phyloP scores from a whole-genome alignment of 2,888 invertebrate genomes.

The Maniola hyperantus region DNA sequence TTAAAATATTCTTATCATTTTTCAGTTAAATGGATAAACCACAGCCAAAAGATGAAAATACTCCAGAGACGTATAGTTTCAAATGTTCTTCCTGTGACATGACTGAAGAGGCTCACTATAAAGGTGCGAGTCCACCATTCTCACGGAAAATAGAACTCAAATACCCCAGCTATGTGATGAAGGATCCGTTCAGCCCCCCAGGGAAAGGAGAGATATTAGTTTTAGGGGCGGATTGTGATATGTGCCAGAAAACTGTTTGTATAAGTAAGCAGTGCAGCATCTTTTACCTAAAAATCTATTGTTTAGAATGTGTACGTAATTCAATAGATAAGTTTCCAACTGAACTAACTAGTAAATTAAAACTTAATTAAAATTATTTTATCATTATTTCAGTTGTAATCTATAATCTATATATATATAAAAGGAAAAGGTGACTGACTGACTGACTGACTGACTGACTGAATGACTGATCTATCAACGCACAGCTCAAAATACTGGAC shows the following conservation, averaged over 20 bases:
- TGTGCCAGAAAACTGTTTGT: constrained; percentile 88
- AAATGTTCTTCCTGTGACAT: constrained; percentile 86
- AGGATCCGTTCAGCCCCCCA: constrained; percentile 91
- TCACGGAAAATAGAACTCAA: constrained; percentile 85
- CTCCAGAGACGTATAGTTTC: constrained; percentile 69
- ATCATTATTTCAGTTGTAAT: neutral
- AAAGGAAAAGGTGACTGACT: no score
- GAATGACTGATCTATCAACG: no score
- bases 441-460: no score
- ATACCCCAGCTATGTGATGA: constrained; percentile 90
- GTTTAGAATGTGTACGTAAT: constrained; percentile 86
- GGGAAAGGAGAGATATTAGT: constrained; percentile 89
- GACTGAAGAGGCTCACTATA: constrained; percentile 88
- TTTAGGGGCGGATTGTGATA: constrained; percentile 88
- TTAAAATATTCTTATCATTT: neutral
- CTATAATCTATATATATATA: no score
- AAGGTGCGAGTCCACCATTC: constrained; percentile 89
- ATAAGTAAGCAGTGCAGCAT: constrained; percentile 89
- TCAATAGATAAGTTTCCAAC: constrained; percentile 85
- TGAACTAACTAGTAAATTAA: constrained; percentile 85
- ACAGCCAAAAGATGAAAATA: constrained; percentile 42
- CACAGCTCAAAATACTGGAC: no score
- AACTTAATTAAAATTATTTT: constrained; percentile 55
- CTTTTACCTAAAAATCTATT: constrained; percentile 89
- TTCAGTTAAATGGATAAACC: constrained; percentile 61